Base-by-base conservation (phyloP, 2,888 invertebrate genomes). In the Aproaerema taeniolella region DNA sequence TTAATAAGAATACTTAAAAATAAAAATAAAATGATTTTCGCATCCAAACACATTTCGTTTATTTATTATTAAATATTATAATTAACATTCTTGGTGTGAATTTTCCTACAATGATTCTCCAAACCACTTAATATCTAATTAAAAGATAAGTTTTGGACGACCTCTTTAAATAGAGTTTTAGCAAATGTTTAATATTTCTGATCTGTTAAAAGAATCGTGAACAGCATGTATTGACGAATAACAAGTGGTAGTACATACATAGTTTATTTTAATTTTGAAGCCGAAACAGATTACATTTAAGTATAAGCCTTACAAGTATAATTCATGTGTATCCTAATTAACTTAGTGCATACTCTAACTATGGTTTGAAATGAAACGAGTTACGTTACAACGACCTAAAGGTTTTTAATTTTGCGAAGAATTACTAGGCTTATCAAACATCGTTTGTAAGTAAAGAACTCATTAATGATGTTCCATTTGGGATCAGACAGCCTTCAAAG, bases 11-110 rank as follows among this genome's bases (percentile, higher is more conserved):
- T n/a, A n/a, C n/a, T n/a, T n/a, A n/a, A n/a, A n/a, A n/a, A n/a
- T n/a, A n/a, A 20, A 31, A 15, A 42, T 37, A 58, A 46, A 26
- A 25, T 28, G 10, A 15, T 2, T 56, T 45, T 68, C 55, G 69
- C 77, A 69, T 81, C 70, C 73, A 81, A 83, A 82, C 78, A 80
- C 67, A 77, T 78, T 76, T 61, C n/a, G n/a, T n/a, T n/a, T 66
- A 55, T 78, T 82, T 78, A 77, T 78, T 78, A 72, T 63, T 62
- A 67, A 73, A 70, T 78, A 68, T 38, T 66, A 54, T 69, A 72
- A 71, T 73, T 71, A 77, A 80, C 79, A 76, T 76, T 67, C 63
- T 71, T 59, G 47, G 67, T 62, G 57, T 68, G 71, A 74, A 69
- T 58, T 69, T 70, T 61, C 53, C 79, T 80, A 81, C 68, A 63